A percentile compares a stretch with the other conserved stretches of the same genome.
phyloP scores from a whole-genome alignment of 2,113 vertebrate genomes.

The Cephalopholis sonnerati region DNA sequence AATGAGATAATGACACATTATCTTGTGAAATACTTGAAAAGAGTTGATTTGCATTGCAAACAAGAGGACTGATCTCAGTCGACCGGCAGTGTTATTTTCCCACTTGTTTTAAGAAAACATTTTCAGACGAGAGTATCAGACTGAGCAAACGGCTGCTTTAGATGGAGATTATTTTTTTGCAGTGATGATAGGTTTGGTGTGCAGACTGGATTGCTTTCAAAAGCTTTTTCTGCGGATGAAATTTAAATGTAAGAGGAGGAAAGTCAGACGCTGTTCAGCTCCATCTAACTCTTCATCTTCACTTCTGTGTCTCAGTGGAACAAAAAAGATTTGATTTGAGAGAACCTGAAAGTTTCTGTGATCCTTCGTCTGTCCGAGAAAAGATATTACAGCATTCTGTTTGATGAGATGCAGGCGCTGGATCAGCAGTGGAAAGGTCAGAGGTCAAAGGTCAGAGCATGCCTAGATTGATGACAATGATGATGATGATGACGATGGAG shows the following conservation, averaged over 20 bases:
- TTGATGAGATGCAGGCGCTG: not conserved
- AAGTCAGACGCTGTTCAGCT: not conserved
- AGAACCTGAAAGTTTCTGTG: not conserved
- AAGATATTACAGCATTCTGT: not conserved
- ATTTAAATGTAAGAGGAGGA: slow-evolving; percentile 8
- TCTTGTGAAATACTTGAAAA: slow-evolving; percentile 15
- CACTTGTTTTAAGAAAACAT: slow-evolving; percentile 27
- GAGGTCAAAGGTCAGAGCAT: slow-evolving; percentile 4
- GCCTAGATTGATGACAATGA: not conserved
- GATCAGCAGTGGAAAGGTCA: not conserved
- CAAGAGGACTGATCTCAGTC: not conserved
- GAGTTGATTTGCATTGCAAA: slow-evolving; percentile 31
- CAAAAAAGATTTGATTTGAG: slow-evolving; percentile 2
- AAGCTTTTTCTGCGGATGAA: slow-evolving; percentile 11
- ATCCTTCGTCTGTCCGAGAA: not conserved
- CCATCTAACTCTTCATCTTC: not conserved
- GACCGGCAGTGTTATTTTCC: not conserved
- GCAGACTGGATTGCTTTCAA: slow-evolving; percentile 11
- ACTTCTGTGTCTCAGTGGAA: not conserved
- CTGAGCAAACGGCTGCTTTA: not conserved
- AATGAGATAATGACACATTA: slow-evolving; percentile 39
- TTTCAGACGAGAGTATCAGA: slow-evolving; percentile 1
- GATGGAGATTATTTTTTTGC: slow-evolving; percentile 6
- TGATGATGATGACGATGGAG: slow-evolving; percentile 6
- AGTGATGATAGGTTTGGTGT: slow-evolving; percentile 32